Evolutionary conservation across 1,140 invertebrate species (phyloP).

Genomic region (Drosophila eugracilis): DNA sequence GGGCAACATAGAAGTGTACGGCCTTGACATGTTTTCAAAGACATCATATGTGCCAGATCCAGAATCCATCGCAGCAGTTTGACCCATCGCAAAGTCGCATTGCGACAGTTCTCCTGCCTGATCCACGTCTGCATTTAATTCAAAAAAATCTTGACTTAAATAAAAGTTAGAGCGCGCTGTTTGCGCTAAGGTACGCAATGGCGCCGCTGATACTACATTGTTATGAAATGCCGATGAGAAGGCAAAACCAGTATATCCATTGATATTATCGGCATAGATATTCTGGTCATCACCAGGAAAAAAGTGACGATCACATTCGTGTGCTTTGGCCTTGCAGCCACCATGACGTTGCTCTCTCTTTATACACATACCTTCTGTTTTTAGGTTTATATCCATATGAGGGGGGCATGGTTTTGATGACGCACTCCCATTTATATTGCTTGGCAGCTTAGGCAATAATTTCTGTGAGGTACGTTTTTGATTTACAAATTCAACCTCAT

Average conservation of each 20-base stretch:
- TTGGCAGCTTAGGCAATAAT: constrained; percentile 49
- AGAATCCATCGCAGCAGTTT: constrained; percentile 1
- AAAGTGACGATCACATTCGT: constrained; percentile 74
- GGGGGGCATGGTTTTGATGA: neutral
- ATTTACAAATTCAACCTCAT: constrained; percentile 85
- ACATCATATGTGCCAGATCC: constrained; percentile 37
- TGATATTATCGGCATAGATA: constrained; percentile 30
- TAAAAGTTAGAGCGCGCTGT: constrained; percentile 2
- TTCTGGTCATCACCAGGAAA: constrained; percentile 49
- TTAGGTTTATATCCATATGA: constrained; percentile 1
- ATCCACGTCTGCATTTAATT: constrained; percentile 26
- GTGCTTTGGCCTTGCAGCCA: constrained; percentile 60
- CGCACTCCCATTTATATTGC: constrained; percentile 43
- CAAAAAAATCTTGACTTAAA: constrained; percentile 46
- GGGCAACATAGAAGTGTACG: constrained; percentile 73
- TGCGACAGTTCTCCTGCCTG: neutral
- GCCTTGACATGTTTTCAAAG: constrained; percentile 42
- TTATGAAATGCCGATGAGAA: constrained; percentile 63
- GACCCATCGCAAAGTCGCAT: neutral
- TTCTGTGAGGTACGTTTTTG: constrained; percentile 85
- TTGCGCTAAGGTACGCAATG: constrained; percentile 65
- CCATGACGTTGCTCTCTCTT: constrained; percentile 33
- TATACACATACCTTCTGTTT: constrained; percentile 64
- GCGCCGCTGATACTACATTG: constrained; percentile 75
- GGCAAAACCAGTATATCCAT: constrained; percentile 80